Evolutionary conservation across 2,113 vertebrate species (phyloP).

Genomic region (Archocentrus centrarchus): DNA sequence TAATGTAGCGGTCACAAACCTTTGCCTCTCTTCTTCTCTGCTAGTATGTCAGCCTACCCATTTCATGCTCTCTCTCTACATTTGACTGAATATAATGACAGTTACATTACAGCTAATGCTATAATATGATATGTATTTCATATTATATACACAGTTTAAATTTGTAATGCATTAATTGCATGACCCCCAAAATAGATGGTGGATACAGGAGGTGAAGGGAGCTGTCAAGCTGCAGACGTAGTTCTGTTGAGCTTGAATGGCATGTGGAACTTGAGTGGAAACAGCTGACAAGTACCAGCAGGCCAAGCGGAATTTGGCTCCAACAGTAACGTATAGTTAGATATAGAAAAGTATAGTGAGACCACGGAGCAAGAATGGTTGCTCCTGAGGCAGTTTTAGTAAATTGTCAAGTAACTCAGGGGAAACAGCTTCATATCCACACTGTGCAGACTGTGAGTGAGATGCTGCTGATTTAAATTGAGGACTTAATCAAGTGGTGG

Average conservation of each 20-base stretch:
- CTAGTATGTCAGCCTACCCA: neutral
- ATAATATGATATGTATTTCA: neutral
- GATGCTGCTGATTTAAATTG: neutral
- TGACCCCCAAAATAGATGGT: neutral
- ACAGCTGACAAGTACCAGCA: neutral
- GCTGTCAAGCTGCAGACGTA: neutral
- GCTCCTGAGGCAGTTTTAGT: neutral
- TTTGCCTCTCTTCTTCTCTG: conserved; percentile 44
- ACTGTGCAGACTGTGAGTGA: neutral
- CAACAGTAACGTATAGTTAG: neutral
- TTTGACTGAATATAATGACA: neutral
- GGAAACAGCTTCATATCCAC: neutral
- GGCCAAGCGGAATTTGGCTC: neutral
- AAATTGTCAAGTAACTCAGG: neutral
- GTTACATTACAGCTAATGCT: neutral
- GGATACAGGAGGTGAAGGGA: neutral
- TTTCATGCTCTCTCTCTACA: neutral
- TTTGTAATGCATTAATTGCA: neutral
- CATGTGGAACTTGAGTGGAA: neutral
- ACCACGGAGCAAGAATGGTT: neutral
- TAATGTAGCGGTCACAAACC: conserved; percentile 73
- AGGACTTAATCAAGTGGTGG: too few relatives aligned
- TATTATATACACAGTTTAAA: neutral
- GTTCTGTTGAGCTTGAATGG: neutral
- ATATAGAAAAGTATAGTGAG: neutral